Evolutionary conservation across 2,113 vertebrate species (phyloP).

Genomic region (Melanotaenia duboulayi): DNA sequence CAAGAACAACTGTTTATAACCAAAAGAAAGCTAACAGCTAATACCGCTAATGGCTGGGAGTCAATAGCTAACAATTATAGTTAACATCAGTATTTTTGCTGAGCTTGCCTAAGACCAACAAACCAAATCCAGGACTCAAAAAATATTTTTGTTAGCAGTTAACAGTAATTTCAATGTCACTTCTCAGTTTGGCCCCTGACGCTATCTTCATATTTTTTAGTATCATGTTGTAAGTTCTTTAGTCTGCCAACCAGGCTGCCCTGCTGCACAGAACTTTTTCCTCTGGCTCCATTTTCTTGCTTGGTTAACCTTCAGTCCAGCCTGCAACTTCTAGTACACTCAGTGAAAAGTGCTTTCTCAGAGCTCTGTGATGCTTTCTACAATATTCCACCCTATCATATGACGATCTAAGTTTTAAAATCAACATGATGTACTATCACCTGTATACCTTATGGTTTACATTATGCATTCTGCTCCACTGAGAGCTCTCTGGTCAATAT

Average conservation of each 20-base stretch:
- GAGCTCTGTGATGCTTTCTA: constrained; percentile 3
- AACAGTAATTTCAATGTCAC: no score
- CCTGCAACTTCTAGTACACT: constrained; percentile 32
- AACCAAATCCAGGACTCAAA: no score
- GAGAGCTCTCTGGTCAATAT: background rate
- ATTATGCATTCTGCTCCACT: no score
- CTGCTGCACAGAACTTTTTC: constrained; percentile 8
- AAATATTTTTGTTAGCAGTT: no score
- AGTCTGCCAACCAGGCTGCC: constrained; percentile 8
- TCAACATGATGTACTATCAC: no score
- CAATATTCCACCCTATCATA: background rate
- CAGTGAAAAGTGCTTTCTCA: constrained; percentile 29
- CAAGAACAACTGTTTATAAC: no score
- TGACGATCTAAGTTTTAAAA: background rate
- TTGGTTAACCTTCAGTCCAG: constrained; percentile 50
- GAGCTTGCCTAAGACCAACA: no score
- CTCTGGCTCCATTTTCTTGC: constrained; percentile 38
- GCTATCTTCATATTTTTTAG: constrained; percentile 13
- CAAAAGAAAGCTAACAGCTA: no score
- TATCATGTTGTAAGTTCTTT: constrained; percentile 27
- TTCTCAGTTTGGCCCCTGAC: constrained; percentile 11
- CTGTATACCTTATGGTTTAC: no score
- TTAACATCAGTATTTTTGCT: no score
- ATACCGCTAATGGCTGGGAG: no score
- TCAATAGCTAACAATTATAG: no score